Evolutionary conservation across 2,113 vertebrate species (phyloP), one percentile per base, ranked within the genome.

Genomic region (Rhea americana): DNA sequence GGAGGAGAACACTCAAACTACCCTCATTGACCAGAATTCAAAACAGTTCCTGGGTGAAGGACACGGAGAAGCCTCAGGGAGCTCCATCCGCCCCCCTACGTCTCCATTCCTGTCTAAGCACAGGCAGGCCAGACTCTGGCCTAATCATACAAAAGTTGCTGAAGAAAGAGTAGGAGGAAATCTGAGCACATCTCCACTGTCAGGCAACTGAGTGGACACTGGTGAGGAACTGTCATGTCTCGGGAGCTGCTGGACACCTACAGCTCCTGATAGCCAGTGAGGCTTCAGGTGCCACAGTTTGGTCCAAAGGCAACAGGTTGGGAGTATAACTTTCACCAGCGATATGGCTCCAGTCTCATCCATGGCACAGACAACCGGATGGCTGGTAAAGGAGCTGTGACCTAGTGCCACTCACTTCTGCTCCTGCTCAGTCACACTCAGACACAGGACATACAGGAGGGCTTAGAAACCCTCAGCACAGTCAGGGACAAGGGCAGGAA

Each of bases 151-250:
- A 68, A 85, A 1, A 41, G 28, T 4, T 19, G 47, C 35, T 56
- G 61, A 70, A 74, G 55, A 80, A 9, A 67, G 24, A 73, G 45
- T 24, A 26, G 13, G 43, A 45, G 78, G 35, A 53, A 88, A 55
- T 59, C 39, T 11, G 28, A 74, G 48, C 43, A 6, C 0, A 0
- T n/a, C 51, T 81, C 14, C 70, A 61, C 39, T 26, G 45, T 13
- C 37, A 35, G 3, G 19, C 0, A 1, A 72, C 51, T 3, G 18
- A 62, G 35, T 56, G 48, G 41, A 82, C 0, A 0, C 28, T 20
- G 20, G 20, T 66, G 28, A 93, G 73, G 39, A 73, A 39, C 30
- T 16, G 8, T 15, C 25, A 50, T 28, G 39, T 62, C 50, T 41
- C 45, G 21, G 7, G 14, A 65, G 10, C 18, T 26, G 22, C 14